Evolutionary conservation across 2,797 vertebrate genomes (phyloP), one percentile per base, ranked within the genome.

Genomic region (Labeo calbasu): DNA sequence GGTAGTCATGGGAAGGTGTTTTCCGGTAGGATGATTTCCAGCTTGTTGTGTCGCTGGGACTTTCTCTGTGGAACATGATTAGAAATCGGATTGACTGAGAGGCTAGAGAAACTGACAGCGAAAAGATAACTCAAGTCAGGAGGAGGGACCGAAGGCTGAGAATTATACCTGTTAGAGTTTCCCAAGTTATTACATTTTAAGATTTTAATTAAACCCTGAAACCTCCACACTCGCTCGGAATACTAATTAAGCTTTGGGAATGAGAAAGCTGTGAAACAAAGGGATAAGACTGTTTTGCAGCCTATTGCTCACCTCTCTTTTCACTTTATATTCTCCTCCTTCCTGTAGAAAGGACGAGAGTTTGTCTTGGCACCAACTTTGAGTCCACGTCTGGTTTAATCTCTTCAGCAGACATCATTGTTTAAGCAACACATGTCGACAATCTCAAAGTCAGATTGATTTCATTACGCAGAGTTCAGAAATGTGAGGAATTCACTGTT

Each of bases 191-290:
- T 91, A 89, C 83, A 86, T 91, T 90, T 93, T 88, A 55, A 86
- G 84, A 88, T 93, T 94, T 94, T 93, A 94, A 95, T 95, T 93
- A 94, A 94, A 91, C 89, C 80, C 50, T 70, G 82, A 87, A 90
- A 90, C 90, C 15, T 53, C 69, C 81, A 83, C 84, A 88, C 82
- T 87, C 88, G 89, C 89, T 89, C 89, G 91, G 92, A 93, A 93
- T 92, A 71, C 90, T 86, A 87, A 93, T 93, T 91, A 92, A 91
- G 90, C 82, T 82, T 87, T 88, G 55, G 3, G 28, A 92, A 93
- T 93, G 90, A 93, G 89, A 93, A 93, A 91, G 90, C 87, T 88
- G 81, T 93, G 91, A 93, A 94, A 78, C 51, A 85, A 79, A 81
- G 68, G 77, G 19, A 55, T 55, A 77, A 43, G 53, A 76, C 72